Conservation (phyloP, 2,113 vertebrate species). For the Isurus oxyrinchus region DNA sequence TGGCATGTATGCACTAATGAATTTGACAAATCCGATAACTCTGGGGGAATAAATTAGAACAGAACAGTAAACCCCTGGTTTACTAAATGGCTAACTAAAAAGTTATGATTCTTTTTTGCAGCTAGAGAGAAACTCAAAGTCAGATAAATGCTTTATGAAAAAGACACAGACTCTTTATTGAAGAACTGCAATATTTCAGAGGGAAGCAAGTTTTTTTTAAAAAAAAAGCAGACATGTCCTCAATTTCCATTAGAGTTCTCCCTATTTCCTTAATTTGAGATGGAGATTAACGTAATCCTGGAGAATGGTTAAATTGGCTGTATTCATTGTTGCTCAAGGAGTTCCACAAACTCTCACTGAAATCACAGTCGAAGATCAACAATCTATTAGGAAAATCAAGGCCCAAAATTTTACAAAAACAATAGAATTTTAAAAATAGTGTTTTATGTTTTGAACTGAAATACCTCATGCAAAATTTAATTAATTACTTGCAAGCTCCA, state of each 20-base stretch:
- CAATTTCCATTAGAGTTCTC: not conserved
- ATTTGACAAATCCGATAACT: not conserved
- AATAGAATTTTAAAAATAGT: not conserved
- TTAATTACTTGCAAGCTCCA: not conserved
- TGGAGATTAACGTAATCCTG: not conserved
- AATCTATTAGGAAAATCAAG: not conserved
- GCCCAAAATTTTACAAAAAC: not conserved
- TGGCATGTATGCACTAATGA: not conserved
- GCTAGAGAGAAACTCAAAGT: not conserved
- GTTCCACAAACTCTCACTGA: not conserved
- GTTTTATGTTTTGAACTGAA: not conserved
- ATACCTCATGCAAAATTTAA: not conserved
- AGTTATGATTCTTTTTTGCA: not conserved
- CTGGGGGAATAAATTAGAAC: not conserved
- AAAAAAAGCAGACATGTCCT: not conserved
- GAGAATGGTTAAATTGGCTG: not conserved
- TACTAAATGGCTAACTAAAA: not conserved
- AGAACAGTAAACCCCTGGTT: not conserved
- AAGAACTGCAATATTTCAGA: not conserved
- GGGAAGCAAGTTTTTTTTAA: not conserved
- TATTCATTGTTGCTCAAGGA: not conserved
- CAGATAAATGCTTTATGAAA: not conserved
- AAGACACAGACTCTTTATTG: not conserved
- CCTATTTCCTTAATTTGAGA: not conserved
- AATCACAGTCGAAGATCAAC: not conserved